Evolutionary conservation across 2,888 invertebrate genomes (phyloP).

Genomic region (Drosophila testacea): DNA sequence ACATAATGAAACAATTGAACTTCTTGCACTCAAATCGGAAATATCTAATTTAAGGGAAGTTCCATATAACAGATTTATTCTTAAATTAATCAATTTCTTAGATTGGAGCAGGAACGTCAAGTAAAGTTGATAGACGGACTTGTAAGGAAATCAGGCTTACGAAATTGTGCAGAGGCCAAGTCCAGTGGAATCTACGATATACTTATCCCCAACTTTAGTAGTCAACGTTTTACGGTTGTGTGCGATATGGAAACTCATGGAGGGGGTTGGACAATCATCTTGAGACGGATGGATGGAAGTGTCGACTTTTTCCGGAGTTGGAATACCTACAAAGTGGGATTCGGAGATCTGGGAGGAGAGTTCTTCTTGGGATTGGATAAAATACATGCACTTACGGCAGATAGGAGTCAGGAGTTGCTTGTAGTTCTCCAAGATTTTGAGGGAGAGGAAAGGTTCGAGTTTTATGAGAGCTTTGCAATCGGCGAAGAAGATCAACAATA

Average conservation of each 20-base stretch:
- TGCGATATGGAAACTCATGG: conserved; percentile 36
- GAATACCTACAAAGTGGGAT: conserved; percentile 45
- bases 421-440: conserved; percentile 35
- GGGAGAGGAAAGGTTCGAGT: conserved; percentile 8
- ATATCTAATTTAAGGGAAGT: background rate
- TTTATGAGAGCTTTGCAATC: conserved; percentile 39
- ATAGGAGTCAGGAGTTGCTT: conserved; percentile 33
- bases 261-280: conserved; percentile 44
- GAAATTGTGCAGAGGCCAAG: conserved; percentile 4
- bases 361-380: conserved; percentile 49
- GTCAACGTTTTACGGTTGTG: conserved; percentile 38
- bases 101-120: too few relatives aligned
- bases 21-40: background rate
- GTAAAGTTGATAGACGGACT: too few relatives aligned
- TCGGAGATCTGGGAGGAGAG: conserved; percentile 42
- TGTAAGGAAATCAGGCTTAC: too few relatives aligned
- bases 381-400: conserved; percentile 28
- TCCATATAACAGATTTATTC: too few relatives aligned
- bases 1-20: background rate
- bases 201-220: conserved; percentile 21
- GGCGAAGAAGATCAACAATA: conserved; percentile 10
- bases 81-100: too few relatives aligned
- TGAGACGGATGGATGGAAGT: conserved; percentile 45
- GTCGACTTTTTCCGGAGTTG: conserved; percentile 45
- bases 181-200: conserved; percentile 10